Evolutionary conservation across 2,888 invertebrate species (phyloP).

Genomic region (Chalcis sispes): DNA sequence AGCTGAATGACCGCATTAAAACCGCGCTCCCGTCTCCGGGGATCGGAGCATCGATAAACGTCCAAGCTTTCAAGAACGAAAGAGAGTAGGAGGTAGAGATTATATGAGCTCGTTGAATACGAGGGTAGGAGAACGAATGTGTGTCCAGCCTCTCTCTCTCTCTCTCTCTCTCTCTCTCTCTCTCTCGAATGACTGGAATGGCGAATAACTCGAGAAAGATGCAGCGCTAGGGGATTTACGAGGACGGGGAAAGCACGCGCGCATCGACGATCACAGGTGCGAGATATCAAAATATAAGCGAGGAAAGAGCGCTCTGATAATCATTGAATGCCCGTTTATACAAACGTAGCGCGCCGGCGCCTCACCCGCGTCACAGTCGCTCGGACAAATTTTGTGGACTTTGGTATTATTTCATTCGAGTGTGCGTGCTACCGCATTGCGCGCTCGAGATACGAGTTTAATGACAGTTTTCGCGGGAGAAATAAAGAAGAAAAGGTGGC

Average conservation of each 20-base stretch:
- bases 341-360: constrained; percentile 31
- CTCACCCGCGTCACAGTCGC: neutral
- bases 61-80: constrained; percentile 1
- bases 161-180: no score
- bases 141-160: no score
- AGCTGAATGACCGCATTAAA: constrained; percentile 44
- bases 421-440: neutral
- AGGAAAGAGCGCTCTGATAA: constrained; percentile 13
- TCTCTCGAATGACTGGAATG: no score
- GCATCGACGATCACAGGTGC: constrained; percentile 55
- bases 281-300: constrained; percentile 47
- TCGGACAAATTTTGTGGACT: neutral
- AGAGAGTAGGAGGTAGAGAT: no score
- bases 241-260: neutral
- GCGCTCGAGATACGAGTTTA: constrained; percentile 55
- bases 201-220: constrained; percentile 27
- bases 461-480: constrained; percentile 30
- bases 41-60: constrained; percentile 42
- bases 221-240: constrained; percentile 36
- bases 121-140: neutral
- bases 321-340: constrained; percentile 34
- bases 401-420: constrained; percentile 49
- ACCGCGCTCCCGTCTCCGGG: neutral
- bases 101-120: constrained; percentile 29
- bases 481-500: no score